A percentile compares a stretch with the other conserved stretches of the same genome.
Conservation (phyloP, 2,113 vertebrate genomes). For the Mobula hypostoma region DNA sequence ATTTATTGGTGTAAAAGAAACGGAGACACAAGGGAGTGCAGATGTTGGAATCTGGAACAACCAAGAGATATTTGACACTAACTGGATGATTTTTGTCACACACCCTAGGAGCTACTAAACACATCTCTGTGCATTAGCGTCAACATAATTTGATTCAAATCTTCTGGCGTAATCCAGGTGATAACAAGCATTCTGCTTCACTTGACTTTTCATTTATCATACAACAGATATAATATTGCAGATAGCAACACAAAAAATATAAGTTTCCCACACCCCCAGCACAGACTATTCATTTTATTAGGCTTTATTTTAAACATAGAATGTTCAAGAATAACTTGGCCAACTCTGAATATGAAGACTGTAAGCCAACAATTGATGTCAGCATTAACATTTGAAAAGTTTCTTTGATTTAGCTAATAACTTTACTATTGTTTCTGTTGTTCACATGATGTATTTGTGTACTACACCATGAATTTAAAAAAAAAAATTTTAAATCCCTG, state of each 20-base stretch:
- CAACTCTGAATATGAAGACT: not conserved
- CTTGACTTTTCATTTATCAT: not conserved
- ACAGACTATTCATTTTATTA: not conserved
- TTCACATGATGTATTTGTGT: not conserved
- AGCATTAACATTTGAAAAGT: not conserved
- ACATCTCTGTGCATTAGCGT: too few species aligned
- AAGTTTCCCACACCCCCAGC: not conserved
- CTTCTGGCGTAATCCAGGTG: not conserved
- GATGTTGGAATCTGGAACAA: too few species aligned
- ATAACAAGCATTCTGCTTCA: not conserved
- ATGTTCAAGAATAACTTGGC: slow-evolving; percentile 7
- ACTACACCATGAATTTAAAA: too few species aligned
- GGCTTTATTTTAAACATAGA: slow-evolving; percentile 27
- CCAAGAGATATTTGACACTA: not conserved
- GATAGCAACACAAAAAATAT: not conserved
- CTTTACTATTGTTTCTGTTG: not conserved
- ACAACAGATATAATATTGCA: not conserved
- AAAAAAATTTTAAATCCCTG: not conserved
- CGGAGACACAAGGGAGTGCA: too few species aligned
- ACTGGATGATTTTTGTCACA: not conserved
- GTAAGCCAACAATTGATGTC: not conserved
- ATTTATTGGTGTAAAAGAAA: not conserved
- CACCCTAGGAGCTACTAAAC: not conserved
- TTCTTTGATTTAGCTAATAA: not conserved
- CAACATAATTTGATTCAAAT: not conserved